Evolutionary conservation across 2,113 vertebrate genomes (phyloP), one percentile per base, ranked within the genome.

Genomic region (Limanda limanda): DNA sequence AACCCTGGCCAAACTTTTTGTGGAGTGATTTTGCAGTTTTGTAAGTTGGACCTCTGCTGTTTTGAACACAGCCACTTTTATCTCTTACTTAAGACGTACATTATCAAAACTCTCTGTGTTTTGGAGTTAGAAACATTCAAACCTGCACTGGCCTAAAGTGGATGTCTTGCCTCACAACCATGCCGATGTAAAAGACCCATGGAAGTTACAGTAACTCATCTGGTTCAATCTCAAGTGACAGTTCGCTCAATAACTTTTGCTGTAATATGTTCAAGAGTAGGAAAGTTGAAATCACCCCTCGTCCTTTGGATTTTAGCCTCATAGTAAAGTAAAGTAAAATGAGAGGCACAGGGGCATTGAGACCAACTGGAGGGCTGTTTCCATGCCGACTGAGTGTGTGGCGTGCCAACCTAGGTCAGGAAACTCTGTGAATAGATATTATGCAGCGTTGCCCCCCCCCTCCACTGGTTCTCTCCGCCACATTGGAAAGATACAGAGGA

Each of bases 361-460:
- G 47, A 60, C 37, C 37, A 23, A 54, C 75, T 66, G 17, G 55
- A 48, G 51, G 67, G 31, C 47, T 67, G 88, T 86, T 84, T 76
- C 81, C 81, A 81, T 87, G 84, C 51, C 54, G 54, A 80, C 80
- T 59, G 25, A 70, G 64, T 37, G 47, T 55, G 66, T 13, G 7
- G 55, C 40, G 40, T 31, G 27, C 71, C 68, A 69, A 52, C 62
- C 58, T 17, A 45, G 71, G 73, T 81, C 57, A 81, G 69, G 83
- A 76, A 78, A 83, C 56, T 86, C 86, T 86, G 70, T 88, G 81
- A 89, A 87, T 82, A 79, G 83, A 75, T 64, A 68, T 90, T 92
- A 86, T 85, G 81, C 65, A 91, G 90, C 21, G 15, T 21, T 24
- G 31, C 3, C 37, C 57, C 37, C 61, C 64, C 25, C 40, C 45